Evolutionary conservation across 2,113 vertebrate species (phyloP), one percentile per base, ranked within the genome.

Genomic region (Atrichornis clamosus): DNA sequence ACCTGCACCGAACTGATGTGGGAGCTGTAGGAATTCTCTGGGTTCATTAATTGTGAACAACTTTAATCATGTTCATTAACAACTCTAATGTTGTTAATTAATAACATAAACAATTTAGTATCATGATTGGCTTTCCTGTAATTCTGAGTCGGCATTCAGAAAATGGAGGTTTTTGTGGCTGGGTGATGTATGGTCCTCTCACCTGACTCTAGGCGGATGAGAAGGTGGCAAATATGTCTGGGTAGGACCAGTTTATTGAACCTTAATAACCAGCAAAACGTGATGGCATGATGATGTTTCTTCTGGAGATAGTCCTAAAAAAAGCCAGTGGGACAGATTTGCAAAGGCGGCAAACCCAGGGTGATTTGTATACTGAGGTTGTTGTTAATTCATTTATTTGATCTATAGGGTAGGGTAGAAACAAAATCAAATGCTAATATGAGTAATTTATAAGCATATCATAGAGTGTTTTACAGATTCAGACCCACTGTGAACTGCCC

Each of bases 11-110:
- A 68, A 15, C 59, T 47, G 32, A 47, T 47, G 52, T 4, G 10
- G 63, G 70, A 95, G 64, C 52, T 60, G 41, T 37, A 81, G 87
- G 49, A 92, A 89, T 81, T 86, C 56, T 64, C 89, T 72, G 69
- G 49, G 35, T 92, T 92, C 82, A 87, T 94, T 87, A 95, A 68
- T 82, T 92, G 84, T 84, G 93, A 92, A 78, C 64, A 89, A 58
- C 62, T 84, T 78, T 70, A 91, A 91, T 95, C 73, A 26, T 68
- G 65, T 72, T 91, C 93, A 92, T 96, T 94, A 97, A 70, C 76
- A 59, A 27, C 76, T 70, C 50, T 90, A 74, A 93, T 82, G 83
- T 30, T 10, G 4, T 77, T 96, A 96, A 93, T 95, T 92, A 94
- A 94, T 91, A 95, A 87, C 44, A 49, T 78, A 94, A 95, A 95